Percentiles rank a stretch among this genome's conserved stretches.
Conservation (phyloP, 2,113 vertebrate genomes). For the Mystacornis crossleyi region DNA sequence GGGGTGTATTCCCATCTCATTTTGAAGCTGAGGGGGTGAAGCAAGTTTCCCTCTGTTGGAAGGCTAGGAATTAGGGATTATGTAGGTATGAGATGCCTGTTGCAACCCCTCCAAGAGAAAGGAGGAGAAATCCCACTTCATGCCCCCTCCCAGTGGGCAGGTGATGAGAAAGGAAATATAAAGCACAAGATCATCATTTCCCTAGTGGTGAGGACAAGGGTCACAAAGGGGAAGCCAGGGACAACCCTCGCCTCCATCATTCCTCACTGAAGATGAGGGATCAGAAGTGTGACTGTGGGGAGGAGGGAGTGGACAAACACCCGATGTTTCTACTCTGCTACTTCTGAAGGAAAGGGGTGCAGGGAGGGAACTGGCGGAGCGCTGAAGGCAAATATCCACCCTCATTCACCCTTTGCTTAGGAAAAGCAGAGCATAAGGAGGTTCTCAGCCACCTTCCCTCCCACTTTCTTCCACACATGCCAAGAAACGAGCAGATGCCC, state of each 20-base stretch:
- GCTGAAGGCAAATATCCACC: background rate
- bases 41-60: background rate
- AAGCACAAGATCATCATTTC: background rate
- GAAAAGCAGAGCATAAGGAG: background rate
- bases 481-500: background rate
- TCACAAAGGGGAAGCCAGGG: background rate
- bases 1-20: background rate
- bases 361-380: accelerated
- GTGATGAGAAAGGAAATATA: background rate
- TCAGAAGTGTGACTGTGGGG: accelerated
- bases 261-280: background rate
- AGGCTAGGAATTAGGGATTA: background rate
- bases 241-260: background rate
- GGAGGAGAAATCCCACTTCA: background rate
- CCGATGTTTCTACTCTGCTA: background rate
- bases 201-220: background rate
- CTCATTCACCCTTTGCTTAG: background rate
- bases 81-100: background rate
- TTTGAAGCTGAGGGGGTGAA: background rate
- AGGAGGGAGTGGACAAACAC: background rate
- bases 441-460: background rate
- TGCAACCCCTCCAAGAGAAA: background rate
- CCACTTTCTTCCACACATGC: background rate
- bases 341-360: background rate
- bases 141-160: background rate